phyloP scores from a whole-genome alignment of 2,888 invertebrate species.

The Perizoma affinitatum region DNA sequence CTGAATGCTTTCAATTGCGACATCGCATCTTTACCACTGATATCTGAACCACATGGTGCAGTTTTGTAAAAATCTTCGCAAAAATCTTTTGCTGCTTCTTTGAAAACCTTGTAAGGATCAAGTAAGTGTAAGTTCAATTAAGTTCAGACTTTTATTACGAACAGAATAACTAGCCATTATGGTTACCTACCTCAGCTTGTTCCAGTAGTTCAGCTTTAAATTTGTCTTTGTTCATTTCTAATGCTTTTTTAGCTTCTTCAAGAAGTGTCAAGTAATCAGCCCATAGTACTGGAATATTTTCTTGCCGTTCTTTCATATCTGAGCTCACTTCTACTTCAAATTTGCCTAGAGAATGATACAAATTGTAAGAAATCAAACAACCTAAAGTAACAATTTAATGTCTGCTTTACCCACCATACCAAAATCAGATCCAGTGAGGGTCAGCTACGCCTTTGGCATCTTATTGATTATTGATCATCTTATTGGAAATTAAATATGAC shows the following conservation, averaged over 20 bases:
- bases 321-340: constrained; percentile 89
- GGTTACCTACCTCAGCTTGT: constrained; percentile 84
- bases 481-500: no score
- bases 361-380: neutral
- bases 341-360: constrained; percentile 73
- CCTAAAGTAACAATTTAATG: no score
- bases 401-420: no score
- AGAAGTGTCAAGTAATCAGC: constrained; percentile 87
- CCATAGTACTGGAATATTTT: constrained; percentile 87
- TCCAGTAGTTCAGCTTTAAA: constrained; percentile 88
- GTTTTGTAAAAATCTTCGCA: constrained; percentile 87
- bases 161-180: neutral
- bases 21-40: constrained; percentile 83
- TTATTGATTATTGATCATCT: no score
- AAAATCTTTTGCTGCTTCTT: constrained; percentile 87
- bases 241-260: constrained; percentile 88
- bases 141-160: neutral
- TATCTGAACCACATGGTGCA: constrained; percentile 86
- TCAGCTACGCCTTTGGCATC: no score
- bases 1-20: constrained; percentile 81
- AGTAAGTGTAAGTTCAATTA: neutral
- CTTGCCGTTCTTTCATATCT: constrained; percentile 82
- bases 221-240: constrained; percentile 89
- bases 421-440: no score
- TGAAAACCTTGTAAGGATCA: constrained; percentile 77